phyloP scores from a whole-genome alignment of 1,140 invertebrate genomes.

The Drosophila pallidifrons region DNA sequence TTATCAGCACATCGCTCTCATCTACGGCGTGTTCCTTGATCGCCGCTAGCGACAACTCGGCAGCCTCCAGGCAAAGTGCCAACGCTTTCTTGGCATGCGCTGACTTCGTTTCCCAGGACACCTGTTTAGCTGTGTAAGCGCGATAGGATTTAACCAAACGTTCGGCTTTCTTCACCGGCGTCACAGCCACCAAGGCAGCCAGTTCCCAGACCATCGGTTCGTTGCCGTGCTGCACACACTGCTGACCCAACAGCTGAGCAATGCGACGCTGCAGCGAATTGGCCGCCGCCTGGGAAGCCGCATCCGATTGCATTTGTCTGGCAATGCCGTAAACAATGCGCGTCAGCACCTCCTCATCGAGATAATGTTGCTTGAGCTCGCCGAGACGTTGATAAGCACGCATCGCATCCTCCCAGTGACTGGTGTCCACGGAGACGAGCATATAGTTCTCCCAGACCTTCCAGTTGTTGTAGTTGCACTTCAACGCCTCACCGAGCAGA shows the following conservation, averaged over 20 bases:
- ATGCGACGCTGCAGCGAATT: constrained; percentile 87
- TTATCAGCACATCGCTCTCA: constrained; percentile 73
- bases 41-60: constrained; percentile 83
- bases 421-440: constrained; percentile 92
- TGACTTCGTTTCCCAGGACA: constrained; percentile 87
- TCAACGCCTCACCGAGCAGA: constrained; percentile 94
- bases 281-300: constrained; percentile 75
- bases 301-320: constrained; percentile 87
- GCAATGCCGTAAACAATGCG: constrained; percentile 91
- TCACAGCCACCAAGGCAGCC: constrained; percentile 90
- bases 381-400: constrained; percentile 93
- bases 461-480: constrained; percentile 98
- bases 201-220: constrained; percentile 92
- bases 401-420: constrained; percentile 92
- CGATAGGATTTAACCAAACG: constrained; percentile 88
- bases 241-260: constrained; percentile 92
- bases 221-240: constrained; percentile 89
- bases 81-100: constrained; percentile 85
- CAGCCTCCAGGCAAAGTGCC: constrained; percentile 85
- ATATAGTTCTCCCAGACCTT: constrained; percentile 98
- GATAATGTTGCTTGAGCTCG: constrained; percentile 93
- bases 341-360: constrained; percentile 91
- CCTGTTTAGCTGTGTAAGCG: constrained; percentile 86
- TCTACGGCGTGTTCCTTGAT: constrained; percentile 62
- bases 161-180: constrained; percentile 87